phyloP scores from a whole-genome alignment of 2,888 invertebrate genomes.

The Agrochola circellaris region DNA sequence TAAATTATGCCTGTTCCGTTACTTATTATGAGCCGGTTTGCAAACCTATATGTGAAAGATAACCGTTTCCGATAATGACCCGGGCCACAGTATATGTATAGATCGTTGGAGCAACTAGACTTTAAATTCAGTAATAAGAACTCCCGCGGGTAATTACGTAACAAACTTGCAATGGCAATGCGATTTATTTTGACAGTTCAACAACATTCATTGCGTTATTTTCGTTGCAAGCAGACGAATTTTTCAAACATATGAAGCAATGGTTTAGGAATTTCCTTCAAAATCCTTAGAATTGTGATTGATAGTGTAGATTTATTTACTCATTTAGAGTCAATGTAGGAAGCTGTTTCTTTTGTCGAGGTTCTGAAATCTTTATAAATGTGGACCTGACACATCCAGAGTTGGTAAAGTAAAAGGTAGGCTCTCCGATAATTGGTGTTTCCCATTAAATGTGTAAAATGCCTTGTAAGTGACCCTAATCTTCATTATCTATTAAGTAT shows the following conservation, averaged over 20 bases:
- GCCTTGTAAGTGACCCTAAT: neutral
- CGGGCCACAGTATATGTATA: neutral
- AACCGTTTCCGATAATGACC: neutral
- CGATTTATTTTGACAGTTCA: neutral
- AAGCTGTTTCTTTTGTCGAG: no score
- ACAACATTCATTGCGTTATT: neutral
- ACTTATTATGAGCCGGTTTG: neutral
- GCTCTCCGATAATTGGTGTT: neutral
- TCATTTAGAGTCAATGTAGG: neutral
- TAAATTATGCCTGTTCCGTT: neutral
- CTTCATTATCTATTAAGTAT: conserved; percentile 4
- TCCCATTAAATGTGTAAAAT: neutral
- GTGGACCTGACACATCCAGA: neutral
- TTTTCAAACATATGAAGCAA: neutral
- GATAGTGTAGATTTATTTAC: no score
- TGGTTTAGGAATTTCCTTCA: neutral
- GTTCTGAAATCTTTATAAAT: neutral
- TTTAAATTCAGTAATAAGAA: neutral
- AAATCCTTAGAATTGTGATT: no score
- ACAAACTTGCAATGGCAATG: neutral
- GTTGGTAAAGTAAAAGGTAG: neutral
- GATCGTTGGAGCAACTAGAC: neutral
- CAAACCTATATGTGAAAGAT: neutral
- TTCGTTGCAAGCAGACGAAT: neutral
- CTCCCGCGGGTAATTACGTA: neutral